A percentile compares a stretch with the other conserved stretches of the same genome.
These are phyloP conservation scores for Hydrolagus affinis DNA, from an alignment of 2,113 vertebrate species.

Conservation along the genomic window DNA sequence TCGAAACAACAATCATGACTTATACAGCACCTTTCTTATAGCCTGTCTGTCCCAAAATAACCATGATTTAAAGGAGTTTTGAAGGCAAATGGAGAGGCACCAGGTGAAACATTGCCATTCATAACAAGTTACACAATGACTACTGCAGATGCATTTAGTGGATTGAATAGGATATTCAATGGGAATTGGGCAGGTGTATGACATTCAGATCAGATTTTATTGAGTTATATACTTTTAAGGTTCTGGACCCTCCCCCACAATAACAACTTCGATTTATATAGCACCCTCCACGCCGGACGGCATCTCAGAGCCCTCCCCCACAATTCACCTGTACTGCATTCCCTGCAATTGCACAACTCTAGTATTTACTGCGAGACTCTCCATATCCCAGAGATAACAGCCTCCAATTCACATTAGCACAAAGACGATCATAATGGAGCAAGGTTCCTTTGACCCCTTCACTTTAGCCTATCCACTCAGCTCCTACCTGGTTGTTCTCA, in stretches of 20 bases:
- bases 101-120: not conserved
- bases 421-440: too few relatives aligned
- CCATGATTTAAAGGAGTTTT: not conserved
- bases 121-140: not conserved
- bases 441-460: too few relatives aligned
- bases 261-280: too few relatives aligned
- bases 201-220: too few relatives aligned
- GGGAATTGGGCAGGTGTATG: too few relatives aligned
- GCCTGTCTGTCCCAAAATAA: not conserved
- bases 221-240: too few relatives aligned
- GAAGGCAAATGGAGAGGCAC: not conserved
- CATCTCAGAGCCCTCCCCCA: too few relatives aligned
- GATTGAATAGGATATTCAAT: too few relatives aligned
- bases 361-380: not conserved
- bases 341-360: not conserved
- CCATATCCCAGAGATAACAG: not conserved
- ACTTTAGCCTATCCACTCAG: rapidly evolving
- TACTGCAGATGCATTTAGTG: too few relatives aligned
- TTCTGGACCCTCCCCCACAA: not conserved
- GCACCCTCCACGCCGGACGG: too few relatives aligned
- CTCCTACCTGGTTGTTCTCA: slow-evolving; percentile 77
- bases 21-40: not conserved
- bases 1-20: too few relatives aligned
- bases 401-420: too few relatives aligned
- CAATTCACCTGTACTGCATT: not conserved